Evolutionary conservation across 2,113 vertebrate genomes (phyloP).

Genomic region (Falco punctatus): DNA sequence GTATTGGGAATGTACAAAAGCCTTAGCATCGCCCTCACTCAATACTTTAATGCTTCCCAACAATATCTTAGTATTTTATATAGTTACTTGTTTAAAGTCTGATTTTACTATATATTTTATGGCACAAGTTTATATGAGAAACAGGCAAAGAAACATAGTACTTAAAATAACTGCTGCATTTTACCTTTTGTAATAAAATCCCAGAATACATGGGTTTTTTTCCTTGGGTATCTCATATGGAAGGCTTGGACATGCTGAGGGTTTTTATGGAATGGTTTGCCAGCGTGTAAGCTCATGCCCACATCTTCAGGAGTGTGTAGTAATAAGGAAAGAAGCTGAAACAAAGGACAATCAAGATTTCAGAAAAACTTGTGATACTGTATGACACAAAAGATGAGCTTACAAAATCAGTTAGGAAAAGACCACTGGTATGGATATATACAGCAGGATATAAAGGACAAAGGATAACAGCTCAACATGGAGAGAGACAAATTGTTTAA

Average conservation of each 20-base stretch:
- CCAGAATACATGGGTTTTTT: not conserved
- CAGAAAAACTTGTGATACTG: slow-evolving; percentile 15
- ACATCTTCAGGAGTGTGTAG: not conserved
- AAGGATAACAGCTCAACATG: not conserved
- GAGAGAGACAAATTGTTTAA: not conserved
- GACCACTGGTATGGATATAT: not conserved
- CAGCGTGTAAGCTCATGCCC: not conserved
- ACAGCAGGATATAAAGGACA: not conserved
- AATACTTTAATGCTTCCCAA: not conserved
- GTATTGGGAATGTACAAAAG: not conserved
- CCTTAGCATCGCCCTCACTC: not conserved
- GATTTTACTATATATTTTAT: not conserved
- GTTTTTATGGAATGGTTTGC: not conserved
- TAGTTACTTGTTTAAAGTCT: not conserved
- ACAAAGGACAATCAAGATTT: not conserved
- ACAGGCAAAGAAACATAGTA: not conserved
- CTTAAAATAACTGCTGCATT: not conserved
- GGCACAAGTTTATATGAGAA: not conserved
- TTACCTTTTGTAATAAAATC: not conserved
- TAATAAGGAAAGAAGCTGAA: slow-evolving; percentile 24
- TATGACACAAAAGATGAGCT: slow-evolving; percentile 4
- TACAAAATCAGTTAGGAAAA: slow-evolving; percentile 22
- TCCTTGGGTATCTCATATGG: not conserved
- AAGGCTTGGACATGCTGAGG: not conserved
- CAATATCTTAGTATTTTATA: no score